Conservation (phyloP, 2,797 vertebrate species). For the Crocidura indochinensis region DNA sequence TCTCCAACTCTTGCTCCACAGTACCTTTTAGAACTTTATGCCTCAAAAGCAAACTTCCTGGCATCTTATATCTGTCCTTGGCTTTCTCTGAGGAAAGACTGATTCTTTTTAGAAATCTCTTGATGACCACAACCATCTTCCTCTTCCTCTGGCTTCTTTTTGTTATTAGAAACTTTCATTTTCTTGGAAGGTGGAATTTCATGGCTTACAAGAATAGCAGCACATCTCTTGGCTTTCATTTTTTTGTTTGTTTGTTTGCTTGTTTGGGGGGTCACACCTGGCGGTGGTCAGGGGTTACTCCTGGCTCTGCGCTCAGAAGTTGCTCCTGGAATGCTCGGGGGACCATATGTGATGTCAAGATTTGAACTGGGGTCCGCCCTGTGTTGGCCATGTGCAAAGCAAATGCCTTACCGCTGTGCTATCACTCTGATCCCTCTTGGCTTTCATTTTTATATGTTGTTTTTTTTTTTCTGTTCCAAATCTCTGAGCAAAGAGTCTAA, state of each 20-base stretch:
- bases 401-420: no score
- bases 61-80: conserved; percentile 74
- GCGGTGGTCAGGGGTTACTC: no score
- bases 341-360: no score
- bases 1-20: conserved; percentile 95
- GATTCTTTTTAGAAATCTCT: conserved; percentile 70
- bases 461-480: conserved; percentile 85
- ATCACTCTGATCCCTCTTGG: no score
- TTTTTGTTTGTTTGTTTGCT: no score
- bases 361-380: no score
- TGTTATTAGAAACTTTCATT: conserved; percentile 87
- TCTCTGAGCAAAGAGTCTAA: conserved; percentile 82
- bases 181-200: conserved; percentile 91
- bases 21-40: conserved; percentile 89
- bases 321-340: no score
- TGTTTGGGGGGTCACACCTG: no score
- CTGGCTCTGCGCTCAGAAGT: no score
- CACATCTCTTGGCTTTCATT: conserved; percentile 79
- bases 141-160: conserved; percentile 79
- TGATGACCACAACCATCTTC: conserved; percentile 69
- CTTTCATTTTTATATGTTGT: conserved; percentile 77
- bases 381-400: no score
- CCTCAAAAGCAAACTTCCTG: conserved; percentile 83
- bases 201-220: conserved; percentile 42
- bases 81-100: conserved; percentile 76